Base-by-base conservation (phyloP, 2,888 invertebrate species). In the Platycheirus rosarum region DNA sequence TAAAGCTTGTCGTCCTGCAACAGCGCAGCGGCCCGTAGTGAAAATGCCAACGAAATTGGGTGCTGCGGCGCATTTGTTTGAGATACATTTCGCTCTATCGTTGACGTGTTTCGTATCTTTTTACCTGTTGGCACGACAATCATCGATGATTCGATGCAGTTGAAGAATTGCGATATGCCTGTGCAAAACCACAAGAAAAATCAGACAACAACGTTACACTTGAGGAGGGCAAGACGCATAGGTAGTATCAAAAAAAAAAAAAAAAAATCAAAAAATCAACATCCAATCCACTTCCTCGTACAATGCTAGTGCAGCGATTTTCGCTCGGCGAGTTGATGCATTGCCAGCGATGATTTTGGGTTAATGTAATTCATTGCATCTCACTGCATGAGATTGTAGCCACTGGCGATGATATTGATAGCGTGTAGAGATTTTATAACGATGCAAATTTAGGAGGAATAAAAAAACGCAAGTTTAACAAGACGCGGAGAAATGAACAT, bases 291-390 rank as follows among this genome's bases (percentile, higher is more conserved):
- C 82, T 82, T 82, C 82, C 77, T 82, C 66, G 35, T 82, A 71
- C 62, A 68, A 35, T 46, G 71, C 14, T 26, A 65, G 73, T 51
- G 73, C 32, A 51, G 62, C 23, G 62, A 46, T 35, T 73, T 74
- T 57, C 46, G 42, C 55, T 53, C 62, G 18, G 40, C 26, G 65
- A 44, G 77, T 71, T 82, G 77, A 77, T 82, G 71, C 66, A 82
- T 82, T 71, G 77, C 82, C 63, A 14, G 71, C 77, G 71, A 77
- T 77, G 77, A 82, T 82, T 82, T 77, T 77, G 63, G 82, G 82
- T 82, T 82, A 82, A 82, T 82, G 82, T 82, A 77, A 82, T 82
- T 82, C 82, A 82, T 73, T 63, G 82, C 71, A 77, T 73, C 68
- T 68, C 73, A 57, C 77, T 68, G 71, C 77, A 77, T 82, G 71